Base-by-base conservation (phyloP, 2,888 invertebrate species). In the Xestia ashworthii region DNA sequence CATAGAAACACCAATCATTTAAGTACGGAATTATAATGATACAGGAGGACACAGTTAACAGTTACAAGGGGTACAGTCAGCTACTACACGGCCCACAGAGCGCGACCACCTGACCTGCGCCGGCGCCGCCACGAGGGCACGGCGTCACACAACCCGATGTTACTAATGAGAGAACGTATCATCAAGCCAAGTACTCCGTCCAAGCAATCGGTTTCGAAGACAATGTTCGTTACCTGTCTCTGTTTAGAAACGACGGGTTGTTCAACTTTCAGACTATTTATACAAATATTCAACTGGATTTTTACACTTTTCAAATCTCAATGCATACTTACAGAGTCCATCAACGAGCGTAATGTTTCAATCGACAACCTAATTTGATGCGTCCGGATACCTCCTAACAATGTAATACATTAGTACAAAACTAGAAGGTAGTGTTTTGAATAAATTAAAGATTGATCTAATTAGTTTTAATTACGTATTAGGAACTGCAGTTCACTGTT, bases 401-500 rank as follows among this genome's bases (percentile, higher is more conserved):
- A 93, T 32, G 8, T 87, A 73, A 78, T 67, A 80, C 55, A 72
- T 74, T 77, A 76, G 82, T 87, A 88, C 67, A 88, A 89, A 84
- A 87, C 85, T 86, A 83, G 76, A 93, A 93, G 91, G 91, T 92
- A 90, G 90, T 88, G 89, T 89, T 90, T 91, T 89, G 92, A 94
- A 93, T 92, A 92, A 95, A 93, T 93, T 91, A 93, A 89, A 88
- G 88, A 89, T 90, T 93, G 90, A 91, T 90, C 90, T 92, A 92
- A 90, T 88, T 93, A 93, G 92, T 92, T 93, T 94, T 92, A 90
- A 93, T 93, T 93, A 92, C 90, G 88, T 93, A 94, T 93, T 96
- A 96, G 96, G 96, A 96, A 96, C 96, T 96, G 95, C 91, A 90
- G 91, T 93, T 94, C 91, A 93, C 91, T 93, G 93, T 94, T 94